phyloP scores from a whole-genome alignment of 2,797 vertebrate species.

The Pipistrellus pygmaeus region DNA sequence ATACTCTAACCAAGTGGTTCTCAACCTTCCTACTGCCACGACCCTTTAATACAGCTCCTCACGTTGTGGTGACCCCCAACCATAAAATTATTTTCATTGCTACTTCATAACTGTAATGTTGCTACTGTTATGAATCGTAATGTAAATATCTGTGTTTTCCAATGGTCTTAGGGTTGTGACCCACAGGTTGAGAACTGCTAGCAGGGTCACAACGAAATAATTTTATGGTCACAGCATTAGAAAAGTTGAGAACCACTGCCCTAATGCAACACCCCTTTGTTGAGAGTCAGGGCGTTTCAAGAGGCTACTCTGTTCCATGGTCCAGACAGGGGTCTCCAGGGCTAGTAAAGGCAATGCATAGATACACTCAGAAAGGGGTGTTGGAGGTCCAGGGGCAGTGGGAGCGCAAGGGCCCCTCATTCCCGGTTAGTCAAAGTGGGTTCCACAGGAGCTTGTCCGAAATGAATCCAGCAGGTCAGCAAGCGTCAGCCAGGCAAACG shows the following conservation, averaged over 20 bases:
- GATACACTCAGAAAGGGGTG: neutral
- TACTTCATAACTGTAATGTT: too few species aligned
- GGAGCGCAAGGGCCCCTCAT: neutral
- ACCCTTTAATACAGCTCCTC: too few species aligned
- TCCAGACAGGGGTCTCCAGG: neutral
- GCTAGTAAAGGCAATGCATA: neutral
- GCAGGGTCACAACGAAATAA: too few species aligned
- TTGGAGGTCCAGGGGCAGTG: neutral
- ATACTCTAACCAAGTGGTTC: too few species aligned
- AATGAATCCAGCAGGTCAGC: neutral
- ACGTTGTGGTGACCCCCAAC: too few species aligned
- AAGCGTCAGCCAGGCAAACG: neutral
- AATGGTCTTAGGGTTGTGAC: too few species aligned
- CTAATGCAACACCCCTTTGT: neutral
- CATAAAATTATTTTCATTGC: too few species aligned
- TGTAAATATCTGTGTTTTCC: too few species aligned
- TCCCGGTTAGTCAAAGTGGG: neutral
- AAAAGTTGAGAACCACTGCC: neutral
- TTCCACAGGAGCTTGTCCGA: neutral
- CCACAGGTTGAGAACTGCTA: too few species aligned
- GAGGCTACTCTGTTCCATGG: neutral
- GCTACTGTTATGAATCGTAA: too few species aligned
- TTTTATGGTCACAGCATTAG: too few species aligned
- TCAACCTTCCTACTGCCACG: too few species aligned
- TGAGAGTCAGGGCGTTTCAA: neutral